Evolutionary conservation across 1,140 invertebrate genomes (phyloP), one percentile per base, ranked within the genome.

Genomic region (Ephestia elutella): DNA sequence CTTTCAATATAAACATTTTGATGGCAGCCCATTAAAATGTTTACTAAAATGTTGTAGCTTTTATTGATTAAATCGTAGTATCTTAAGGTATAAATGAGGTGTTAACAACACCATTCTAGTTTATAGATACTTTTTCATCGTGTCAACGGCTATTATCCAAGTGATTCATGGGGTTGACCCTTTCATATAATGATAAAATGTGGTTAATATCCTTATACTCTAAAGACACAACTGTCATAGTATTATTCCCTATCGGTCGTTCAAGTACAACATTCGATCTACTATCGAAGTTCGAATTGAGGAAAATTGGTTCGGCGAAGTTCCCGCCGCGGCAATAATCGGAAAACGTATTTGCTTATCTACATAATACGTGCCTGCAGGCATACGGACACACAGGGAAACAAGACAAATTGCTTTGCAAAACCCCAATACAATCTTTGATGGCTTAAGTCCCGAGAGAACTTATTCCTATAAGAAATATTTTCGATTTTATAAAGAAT

Each of bases 271-370:
- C n/a, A 5, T 35, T 35, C 8, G 8, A 44, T 44, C 5, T 44
- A 15, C 38, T 44, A 44, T 17, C 13, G 13, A 44, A 44, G 38
- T 44, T 44, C 1, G 38, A 44, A 15, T 44, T 44, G 38, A 44
- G 38, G 38, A 44, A 44, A 44, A 44, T 44, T 44, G 38, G 13
- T 44, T 44, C 10, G 4, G 3, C 13, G 38, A 44, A 44, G 1
- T 44, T 44, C 38, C 38, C 13, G 2, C 32, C 5, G 38, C n/a
- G 38, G 13, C 38, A 44, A 44, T 44, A 44, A 44, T 44, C 38
- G n/a, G 13, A 15, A 44, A 44, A 44, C 38, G 38, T 44, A 44
- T 44, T 44, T 44, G 38, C 38, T 44, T n/a, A 44, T 44, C 38
- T 44, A 44, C 38, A 44, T 44, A 17, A 15, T 32, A 32, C 13